A percentile compares a stretch with the other conserved stretches of the same genome.
Evolutionary conservation across 1,140 invertebrate genomes (phyloP).

Genomic region (Muscidifurax raptorellus): DNA sequence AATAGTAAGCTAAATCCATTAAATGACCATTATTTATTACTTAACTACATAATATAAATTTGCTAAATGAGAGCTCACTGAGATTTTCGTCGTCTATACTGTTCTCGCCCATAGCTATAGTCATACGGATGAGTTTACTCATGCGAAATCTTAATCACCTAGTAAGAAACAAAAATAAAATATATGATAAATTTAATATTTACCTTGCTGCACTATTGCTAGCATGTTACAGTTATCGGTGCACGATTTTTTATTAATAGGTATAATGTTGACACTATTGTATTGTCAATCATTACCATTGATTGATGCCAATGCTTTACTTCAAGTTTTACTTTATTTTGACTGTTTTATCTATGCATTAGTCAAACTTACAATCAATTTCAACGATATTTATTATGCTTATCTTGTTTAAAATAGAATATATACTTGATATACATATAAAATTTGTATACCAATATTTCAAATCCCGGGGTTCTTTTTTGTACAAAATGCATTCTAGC

Average conservation of each 20-base stretch:
- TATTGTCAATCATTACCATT: slow-evolving; percentile 29
- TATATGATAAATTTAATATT: slow-evolving; percentile 54
- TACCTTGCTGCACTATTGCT: slow-evolving; percentile 46
- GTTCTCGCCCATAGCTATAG: background rate
- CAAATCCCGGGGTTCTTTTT: slow-evolving; percentile 29
- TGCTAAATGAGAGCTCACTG: background rate
- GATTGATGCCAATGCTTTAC: slow-evolving; percentile 24
- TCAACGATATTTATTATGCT: slow-evolving; percentile 44
- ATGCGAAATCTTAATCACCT: slow-evolving; percentile 34
- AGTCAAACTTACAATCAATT: slow-evolving; percentile 31
- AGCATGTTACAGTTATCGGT: slow-evolving; percentile 36
- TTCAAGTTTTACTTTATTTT: slow-evolving; percentile 23
- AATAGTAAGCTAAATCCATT: slow-evolving; percentile 16
- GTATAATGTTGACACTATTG: slow-evolving; percentile 17
- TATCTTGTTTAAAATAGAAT: slow-evolving; percentile 47
- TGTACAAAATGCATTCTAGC: slow-evolving; percentile 50
- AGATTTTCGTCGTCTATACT: background rate
- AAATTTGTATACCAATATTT: slow-evolving; percentile 45
- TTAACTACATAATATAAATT: slow-evolving; percentile 43
- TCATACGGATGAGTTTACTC: background rate
- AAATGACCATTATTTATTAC: slow-evolving; percentile 26
- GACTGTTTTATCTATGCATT: slow-evolving; percentile 14
- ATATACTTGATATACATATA: slow-evolving; percentile 44
- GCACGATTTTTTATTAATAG: slow-evolving; percentile 24
- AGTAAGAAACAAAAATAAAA: slow-evolving; percentile 51